A percentile compares a stretch with the other conserved stretches of the same genome.
These are phyloP conservation scores for Odocoileus virginianus DNA, from an alignment of 2,113 vertebrate species.

Conservation along the genomic window DNA sequence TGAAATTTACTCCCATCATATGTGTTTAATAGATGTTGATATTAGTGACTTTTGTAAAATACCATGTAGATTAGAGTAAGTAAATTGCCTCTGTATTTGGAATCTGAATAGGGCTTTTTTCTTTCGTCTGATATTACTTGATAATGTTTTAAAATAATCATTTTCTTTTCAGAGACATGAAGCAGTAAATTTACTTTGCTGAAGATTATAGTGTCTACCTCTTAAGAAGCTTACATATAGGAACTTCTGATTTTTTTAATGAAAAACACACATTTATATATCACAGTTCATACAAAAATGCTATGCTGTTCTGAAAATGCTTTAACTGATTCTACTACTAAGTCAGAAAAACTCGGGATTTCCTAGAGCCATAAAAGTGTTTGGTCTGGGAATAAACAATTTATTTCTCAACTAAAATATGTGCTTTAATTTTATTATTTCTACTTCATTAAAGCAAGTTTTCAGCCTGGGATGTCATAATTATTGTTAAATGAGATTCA, in stretches of 20 bases:
- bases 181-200: neutral
- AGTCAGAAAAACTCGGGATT: neutral
- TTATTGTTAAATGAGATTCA: neutral
- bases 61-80: neutral
- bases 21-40: neutral
- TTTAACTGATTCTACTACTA: neutral
- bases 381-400: neutral
- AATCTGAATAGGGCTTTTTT: neutral
- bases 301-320: neutral
- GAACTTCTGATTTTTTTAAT: neutral
- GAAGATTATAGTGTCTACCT: neutral
- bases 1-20: neutral
- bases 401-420: neutral
- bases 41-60: neutral
- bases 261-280: neutral
- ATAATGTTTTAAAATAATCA: neutral
- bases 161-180: neutral
- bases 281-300: neutral
- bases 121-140: neutral
- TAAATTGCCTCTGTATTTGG: neutral
- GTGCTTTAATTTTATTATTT: neutral
- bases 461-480: neutral
- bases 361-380: neutral
- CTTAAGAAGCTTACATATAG: neutral
- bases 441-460: neutral